These are phyloP conservation scores for Caenorhabditis uteleia DNA, from an alignment of 2,888 invertebrate species.

Conservation along the genomic window DNA sequence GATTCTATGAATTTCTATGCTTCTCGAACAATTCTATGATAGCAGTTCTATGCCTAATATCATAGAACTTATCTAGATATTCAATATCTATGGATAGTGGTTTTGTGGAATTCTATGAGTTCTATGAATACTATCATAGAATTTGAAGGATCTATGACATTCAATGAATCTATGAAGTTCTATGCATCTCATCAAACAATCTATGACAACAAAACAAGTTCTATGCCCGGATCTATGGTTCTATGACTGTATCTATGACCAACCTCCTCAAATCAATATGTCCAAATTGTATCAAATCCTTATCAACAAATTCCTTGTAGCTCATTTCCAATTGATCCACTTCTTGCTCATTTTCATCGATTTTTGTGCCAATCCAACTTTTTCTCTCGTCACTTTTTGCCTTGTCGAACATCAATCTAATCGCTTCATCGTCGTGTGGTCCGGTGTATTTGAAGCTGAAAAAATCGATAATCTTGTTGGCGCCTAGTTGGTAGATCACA, in stretches of 20 bases:
- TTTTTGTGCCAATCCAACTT: conserved; percentile 98
- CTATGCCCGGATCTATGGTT: too few species aligned
- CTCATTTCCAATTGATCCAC: conserved; percentile 7
- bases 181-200: too few species aligned
- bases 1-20: too few species aligned
- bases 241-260: background rate
- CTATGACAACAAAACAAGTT: too few species aligned
- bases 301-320: conserved; percentile 40
- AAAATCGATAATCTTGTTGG: background rate
- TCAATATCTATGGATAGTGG: too few species aligned
- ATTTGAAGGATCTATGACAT: too few species aligned
- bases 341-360: conserved; percentile 69
- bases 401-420: conserved; percentile 90
- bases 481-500: background rate
- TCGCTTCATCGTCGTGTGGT: conserved; percentile 86
- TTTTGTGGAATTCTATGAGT: too few species aligned
- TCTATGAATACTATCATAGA: too few species aligned
- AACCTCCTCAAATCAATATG: conserved; percentile 37
- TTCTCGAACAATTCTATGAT: too few species aligned
- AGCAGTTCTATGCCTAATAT: too few species aligned
- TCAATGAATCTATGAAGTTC: too few species aligned
- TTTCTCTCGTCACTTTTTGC: conserved; percentile 91
- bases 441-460: conserved; percentile 74
- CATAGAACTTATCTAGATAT: too few species aligned
- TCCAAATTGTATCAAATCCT: conserved; percentile 42